These are phyloP conservation scores for Mormyrops attenuatus DNA, from an alignment of 2,797 vertebrate genomes.

Conservation along the genomic window DNA sequence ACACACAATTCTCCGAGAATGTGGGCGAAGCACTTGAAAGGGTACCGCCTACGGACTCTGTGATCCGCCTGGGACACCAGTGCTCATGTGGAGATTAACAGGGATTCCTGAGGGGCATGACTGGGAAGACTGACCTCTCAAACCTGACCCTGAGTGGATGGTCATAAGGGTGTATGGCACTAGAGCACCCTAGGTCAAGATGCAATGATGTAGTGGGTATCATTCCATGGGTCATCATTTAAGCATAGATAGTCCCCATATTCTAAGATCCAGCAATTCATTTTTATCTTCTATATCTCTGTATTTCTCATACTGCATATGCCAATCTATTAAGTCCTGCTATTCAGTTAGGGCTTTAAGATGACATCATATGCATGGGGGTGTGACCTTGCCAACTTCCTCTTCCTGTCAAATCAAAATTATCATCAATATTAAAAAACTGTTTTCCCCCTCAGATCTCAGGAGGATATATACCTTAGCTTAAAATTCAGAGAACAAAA, in stretches of 20 bases:
- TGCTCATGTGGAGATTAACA: neutral
- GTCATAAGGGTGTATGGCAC: neutral
- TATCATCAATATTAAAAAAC: neutral
- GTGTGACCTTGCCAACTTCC: neutral
- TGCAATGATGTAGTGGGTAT: neutral
- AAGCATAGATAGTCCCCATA: neutral
- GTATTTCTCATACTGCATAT: neutral
- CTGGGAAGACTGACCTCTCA: neutral
- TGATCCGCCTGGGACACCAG: neutral
- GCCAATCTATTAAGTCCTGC: neutral
- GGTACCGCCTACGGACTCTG: neutral
- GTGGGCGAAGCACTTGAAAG: neutral
- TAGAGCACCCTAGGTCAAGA: neutral
- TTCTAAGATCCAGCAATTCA: neutral
- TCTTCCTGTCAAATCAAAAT: neutral
- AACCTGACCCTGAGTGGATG: neutral
- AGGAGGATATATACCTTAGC: neutral
- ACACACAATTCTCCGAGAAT: neutral
- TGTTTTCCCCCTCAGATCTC: neutral
- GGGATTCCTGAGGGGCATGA: neutral
- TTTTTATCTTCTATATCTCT: neutral
- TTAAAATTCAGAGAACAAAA: neutral
- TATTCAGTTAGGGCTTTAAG: neutral
- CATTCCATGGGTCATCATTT: neutral
- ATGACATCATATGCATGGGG: neutral